Base-by-base conservation (phyloP, 2,888 invertebrate species). In the Drosophila percnosoma region DNA sequence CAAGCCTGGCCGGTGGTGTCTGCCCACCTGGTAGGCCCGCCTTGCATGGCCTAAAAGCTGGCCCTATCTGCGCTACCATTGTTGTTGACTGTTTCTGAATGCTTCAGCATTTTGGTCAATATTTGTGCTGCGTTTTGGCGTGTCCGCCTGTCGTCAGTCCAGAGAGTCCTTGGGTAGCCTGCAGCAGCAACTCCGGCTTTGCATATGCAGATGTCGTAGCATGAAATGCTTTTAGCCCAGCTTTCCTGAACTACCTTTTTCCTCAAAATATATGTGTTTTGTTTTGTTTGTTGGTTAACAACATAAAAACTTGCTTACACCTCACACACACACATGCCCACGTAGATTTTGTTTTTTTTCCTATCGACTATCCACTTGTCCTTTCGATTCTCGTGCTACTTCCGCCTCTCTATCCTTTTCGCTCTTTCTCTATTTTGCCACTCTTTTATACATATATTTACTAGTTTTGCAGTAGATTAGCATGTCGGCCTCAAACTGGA, bases 281-380 rank as follows among this genome's bases (percentile, higher is more conserved):
- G 13, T 53, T 27, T 38, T 55, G 34, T 70, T 68, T 67, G 45
- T 59, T 63, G 84, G 75, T 78, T 87, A 87, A 86, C 87, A 86
- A 81, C 83, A 83, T 83, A 83, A 87, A 87, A 87, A 78, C 83
- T 75, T 83, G 77, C 83, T 85, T 87, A 87, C 87, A 79, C 83
- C 73, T 75, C 68, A 78, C 79, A 74, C 60, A 74, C 24, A 69
- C 54, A 60, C 57, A 60, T 11, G 42, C 4, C 15, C 57, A 61
- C 59, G 38, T 45, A 57, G 73, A 73, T 58, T 73, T 63, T 53
- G 42, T 49, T 60, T 63, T 66, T 61, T 61, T 33, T 33, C 4
- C 60, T 61, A 68, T 77, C 40, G 54, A 63, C 48, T 54, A 64
- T 57, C 52, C 27, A 48, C 62, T 71, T 49, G 60, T 68, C 31